Base-by-base conservation (phyloP, 2,797 vertebrate species). In the Neoniphon sammara region DNA sequence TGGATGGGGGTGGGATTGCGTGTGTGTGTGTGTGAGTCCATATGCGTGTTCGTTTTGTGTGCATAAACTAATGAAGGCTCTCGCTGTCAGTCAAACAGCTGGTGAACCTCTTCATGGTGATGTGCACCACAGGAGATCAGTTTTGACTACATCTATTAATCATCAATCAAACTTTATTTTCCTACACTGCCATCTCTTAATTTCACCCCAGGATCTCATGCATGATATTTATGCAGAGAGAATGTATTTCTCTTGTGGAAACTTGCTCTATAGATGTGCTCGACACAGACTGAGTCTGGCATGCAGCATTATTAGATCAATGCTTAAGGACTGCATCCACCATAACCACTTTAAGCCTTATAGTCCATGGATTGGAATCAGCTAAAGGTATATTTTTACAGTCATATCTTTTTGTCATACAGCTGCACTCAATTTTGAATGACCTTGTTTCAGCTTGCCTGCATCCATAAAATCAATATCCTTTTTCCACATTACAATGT, bases 101-200 rank as follows among this genome's bases (percentile, higher is more conserved):
- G 77, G 75, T 53, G 84, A 61, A 62, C 52, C 52, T 60, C 69
- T 77, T 75, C 73, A 21, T 73, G 74, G 63, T 81, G 75, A 90
- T 74, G 64, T 30, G 72, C 83, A 80, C 82, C 79, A 64, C 73
- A 70, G 81, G 85, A 84, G 82, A 91, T 88, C 64, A 50, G 54
- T 69, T 86, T 73, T 73, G 78, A 88, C 80, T 74, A 36, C 80
- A 81, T 91, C 75, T 80, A 88, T 92, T 87, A 88, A 90, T 88
- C 86, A 90, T 90, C 80, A 86, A 88, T 90, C 73, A 88, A 75
- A 88, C 39, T 36, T 80, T 53, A 82, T 90, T 86, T 85, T 76
- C 65, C 64, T 25, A 55, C 2, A 2, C 65, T 58, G 66, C 57
- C 59, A 59, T 64, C 55, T 81, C 66, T 75, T 73, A 58, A 90